A percentile compares a stretch with the other conserved stretches of the same genome.
These are phyloP conservation scores for Rhynchotus rufescens DNA, from an alignment of 2,797 vertebrate genomes.

Conservation along the genomic window DNA sequence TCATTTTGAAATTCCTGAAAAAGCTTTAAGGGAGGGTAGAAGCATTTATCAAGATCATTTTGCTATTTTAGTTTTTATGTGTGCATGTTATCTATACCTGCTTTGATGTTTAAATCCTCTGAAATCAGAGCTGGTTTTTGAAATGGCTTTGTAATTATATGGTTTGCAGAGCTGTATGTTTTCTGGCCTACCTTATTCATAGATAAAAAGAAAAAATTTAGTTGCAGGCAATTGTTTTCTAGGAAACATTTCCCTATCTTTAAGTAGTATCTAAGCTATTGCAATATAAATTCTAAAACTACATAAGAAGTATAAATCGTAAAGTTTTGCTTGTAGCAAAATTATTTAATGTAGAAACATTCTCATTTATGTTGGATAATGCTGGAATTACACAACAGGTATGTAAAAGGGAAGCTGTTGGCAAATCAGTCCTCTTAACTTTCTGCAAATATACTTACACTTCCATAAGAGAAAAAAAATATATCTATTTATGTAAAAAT, in stretches of 20 bases:
- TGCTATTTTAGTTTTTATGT: not conserved
- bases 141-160: conserved; percentile 81
- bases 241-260: not conserved
- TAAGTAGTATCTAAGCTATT: not conserved
- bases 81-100: conserved; percentile 27
- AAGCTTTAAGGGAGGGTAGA: conserved; percentile 28
- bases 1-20: not conserved
- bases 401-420: not conserved
- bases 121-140: conserved; percentile 81
- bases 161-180: conserved; percentile 52
- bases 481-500: not conserved
- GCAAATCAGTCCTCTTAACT: not conserved
- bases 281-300: not conserved
- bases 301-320: not conserved
- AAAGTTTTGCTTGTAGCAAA: not conserved
- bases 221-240: not conserved
- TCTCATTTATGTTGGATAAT: not conserved
- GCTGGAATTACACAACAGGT: not conserved
- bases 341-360: not conserved
- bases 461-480: not conserved
- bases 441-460: not conserved
- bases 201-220: not conserved
- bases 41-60: conserved; percentile 40
- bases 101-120: conserved; percentile 83
- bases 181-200: not conserved